Base-by-base conservation (phyloP, 2,888 invertebrate genomes). In the Protodeltote pygarga region DNA sequence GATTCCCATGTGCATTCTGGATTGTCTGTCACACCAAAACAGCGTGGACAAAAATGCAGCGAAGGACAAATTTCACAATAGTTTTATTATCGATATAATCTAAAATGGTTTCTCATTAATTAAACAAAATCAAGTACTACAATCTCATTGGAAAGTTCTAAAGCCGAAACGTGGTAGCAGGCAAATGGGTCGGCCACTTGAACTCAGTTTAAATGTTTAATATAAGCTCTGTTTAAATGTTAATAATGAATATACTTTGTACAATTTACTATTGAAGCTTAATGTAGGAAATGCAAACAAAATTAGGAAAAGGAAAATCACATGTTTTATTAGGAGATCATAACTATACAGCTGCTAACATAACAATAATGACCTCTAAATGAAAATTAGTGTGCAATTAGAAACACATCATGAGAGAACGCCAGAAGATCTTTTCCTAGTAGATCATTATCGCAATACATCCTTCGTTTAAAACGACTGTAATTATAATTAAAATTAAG, bases 121-220 rank as follows among this genome's bases (percentile, higher is more conserved):
- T 25, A 41, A 46, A 39, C 21, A 38, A 34, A 35, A 38, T 40
- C 0, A 32, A 40, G 35, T 47, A 41, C 50, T 31, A 40, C 15
- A 58, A 48, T 25, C 21, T 47, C 27, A 37, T 42, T 58, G 28
- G 21, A 39, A 63, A 65, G 53, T 67, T 52, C 49, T 59, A 42
- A 51, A 54, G 48, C 23, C 24, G 14, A 44, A 48, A 44, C 25
- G 8, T 39, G 31, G 29, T 37, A 16, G 24, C 37, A 15, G 13
- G 8, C 38, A 63, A 44, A 46, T 59, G n/a, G 51, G 41, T 44
- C 44, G 44, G 3, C 35, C 39, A 45, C 32, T 54, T 47, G 29
- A 41, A 63, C 38, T 38, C 14, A 13, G 15, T 38, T 47, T 11
- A 19, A 47, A 35, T 24, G 11, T 32, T 40, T 29, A 32, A 21